phyloP scores from a whole-genome alignment of 2,113 vertebrate species.

The Eublepharis macularius region DNA sequence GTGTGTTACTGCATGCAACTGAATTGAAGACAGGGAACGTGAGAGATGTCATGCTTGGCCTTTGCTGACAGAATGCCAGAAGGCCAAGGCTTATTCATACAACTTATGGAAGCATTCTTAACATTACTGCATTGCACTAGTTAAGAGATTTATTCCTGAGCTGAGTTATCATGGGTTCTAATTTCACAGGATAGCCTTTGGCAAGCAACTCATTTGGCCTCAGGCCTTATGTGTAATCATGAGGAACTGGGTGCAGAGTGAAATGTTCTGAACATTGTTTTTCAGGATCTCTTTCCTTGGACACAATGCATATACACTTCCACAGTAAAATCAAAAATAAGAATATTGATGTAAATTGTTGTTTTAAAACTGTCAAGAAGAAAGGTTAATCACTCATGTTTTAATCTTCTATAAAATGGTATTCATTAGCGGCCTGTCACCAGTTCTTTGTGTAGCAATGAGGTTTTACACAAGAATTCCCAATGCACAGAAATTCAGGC shows the following conservation, averaged over 20 bases:
- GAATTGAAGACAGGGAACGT: background rate
- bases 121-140: background rate
- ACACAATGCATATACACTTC: too few species aligned
- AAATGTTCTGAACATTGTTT: background rate
- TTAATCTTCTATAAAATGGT: too few species aligned
- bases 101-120: background rate
- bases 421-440: too few species aligned
- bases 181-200: constrained; percentile 5
- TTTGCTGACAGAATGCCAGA: constrained; percentile 14
- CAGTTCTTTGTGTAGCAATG: too few species aligned
- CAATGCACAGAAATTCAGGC: too few species aligned
- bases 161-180: background rate
- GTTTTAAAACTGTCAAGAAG: too few species aligned
- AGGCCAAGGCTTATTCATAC: background rate
- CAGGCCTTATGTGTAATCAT: background rate
- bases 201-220: background rate
- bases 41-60: constrained; percentile 1
- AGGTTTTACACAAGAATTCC: too few species aligned
- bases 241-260: background rate
- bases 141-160: background rate
- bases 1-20: background rate
- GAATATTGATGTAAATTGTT: too few species aligned
- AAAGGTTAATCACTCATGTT: too few species aligned
- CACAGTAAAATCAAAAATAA: too few species aligned
- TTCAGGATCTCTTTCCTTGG: too few species aligned